phyloP scores from a whole-genome alignment of 2,113 vertebrate genomes.

The Ophiodon elongatus region DNA sequence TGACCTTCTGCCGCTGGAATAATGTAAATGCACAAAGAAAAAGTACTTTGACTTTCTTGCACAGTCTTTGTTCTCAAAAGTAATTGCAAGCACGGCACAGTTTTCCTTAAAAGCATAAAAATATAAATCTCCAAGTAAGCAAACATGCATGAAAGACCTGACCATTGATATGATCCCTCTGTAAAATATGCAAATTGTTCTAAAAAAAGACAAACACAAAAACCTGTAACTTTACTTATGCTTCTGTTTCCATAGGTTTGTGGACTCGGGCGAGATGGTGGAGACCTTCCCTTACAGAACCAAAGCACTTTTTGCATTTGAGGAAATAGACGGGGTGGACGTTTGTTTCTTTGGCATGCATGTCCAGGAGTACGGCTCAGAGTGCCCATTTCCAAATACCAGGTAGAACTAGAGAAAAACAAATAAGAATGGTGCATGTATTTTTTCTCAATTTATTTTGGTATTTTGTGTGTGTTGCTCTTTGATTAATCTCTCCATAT shows the following conservation, averaged over 20 bases:
- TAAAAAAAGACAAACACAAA: neutral
- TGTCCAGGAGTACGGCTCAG: conserved; percentile 97
- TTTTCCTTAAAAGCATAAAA: neutral
- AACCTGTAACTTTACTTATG: neutral
- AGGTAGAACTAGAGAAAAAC: conserved; percentile 85
- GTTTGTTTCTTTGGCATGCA: conserved; percentile 99
- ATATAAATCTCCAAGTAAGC: neutral
- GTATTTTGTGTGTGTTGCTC: neutral
- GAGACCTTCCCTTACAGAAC: conserved; percentile 98
- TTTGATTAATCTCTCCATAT: neutral
- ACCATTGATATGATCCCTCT: neutral
- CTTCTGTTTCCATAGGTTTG: conserved; percentile 88
- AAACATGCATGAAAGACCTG: neutral
- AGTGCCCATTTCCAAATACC: conserved; percentile 95
- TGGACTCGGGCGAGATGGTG: conserved; percentile 95
- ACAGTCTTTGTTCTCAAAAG: neutral
- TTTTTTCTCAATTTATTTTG: neutral
- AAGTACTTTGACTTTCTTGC: neutral
- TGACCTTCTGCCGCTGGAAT: neutral
- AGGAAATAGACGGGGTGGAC: conserved; percentile 97
- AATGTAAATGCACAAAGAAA: neutral
- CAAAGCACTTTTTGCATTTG: conserved; percentile 99
- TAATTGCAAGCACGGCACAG: neutral
- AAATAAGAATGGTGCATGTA: fast-evolving
- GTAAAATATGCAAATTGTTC: neutral